Percentiles rank a stretch among this genome's conserved stretches.
Evolutionary conservation across 2,113 vertebrate genomes (phyloP).

Genomic region (Myrmophylax atrothorax): DNA sequence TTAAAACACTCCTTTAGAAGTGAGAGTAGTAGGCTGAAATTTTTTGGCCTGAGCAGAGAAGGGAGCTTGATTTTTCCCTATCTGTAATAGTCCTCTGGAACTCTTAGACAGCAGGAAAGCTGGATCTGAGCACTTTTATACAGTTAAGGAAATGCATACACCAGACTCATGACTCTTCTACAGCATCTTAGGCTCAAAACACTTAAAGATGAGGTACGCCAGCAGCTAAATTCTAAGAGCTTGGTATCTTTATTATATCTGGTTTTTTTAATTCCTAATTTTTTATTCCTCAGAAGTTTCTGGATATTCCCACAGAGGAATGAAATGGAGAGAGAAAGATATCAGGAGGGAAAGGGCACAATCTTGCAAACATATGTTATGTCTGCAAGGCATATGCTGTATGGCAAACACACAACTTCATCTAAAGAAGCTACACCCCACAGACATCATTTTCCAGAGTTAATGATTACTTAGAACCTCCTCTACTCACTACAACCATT

Average conservation of each 20-base stretch:
- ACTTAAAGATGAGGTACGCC: not conserved
- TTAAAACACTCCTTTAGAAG: not conserved
- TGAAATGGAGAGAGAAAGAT: not conserved
- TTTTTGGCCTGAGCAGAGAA: not conserved
- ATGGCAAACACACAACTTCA: not conserved
- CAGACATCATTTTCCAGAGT: not conserved
- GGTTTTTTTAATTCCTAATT: not conserved
- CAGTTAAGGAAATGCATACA: not conserved
- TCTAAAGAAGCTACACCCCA: not conserved
- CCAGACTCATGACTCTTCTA: rapidly evolving
- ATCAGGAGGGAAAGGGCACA: not conserved
- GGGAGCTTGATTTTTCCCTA: not conserved
- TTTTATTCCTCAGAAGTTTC: not conserved
- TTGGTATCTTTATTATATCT: not conserved
- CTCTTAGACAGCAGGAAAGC: not conserved
- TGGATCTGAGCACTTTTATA: not conserved
- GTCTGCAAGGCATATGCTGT: not conserved
- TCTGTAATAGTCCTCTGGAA: not conserved
- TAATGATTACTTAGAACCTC: not conserved
- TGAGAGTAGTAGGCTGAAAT: not conserved
- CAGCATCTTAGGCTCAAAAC: not conserved
- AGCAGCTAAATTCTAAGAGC: not conserved
- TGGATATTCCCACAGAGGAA: not conserved
- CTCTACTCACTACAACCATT: not conserved
- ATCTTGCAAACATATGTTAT: not conserved